Percentiles rank a stretch among this genome's conserved stretches.
Evolutionary conservation across 2,888 invertebrate genomes (phyloP).

Genomic region (Diabrotica balteata): DNA sequence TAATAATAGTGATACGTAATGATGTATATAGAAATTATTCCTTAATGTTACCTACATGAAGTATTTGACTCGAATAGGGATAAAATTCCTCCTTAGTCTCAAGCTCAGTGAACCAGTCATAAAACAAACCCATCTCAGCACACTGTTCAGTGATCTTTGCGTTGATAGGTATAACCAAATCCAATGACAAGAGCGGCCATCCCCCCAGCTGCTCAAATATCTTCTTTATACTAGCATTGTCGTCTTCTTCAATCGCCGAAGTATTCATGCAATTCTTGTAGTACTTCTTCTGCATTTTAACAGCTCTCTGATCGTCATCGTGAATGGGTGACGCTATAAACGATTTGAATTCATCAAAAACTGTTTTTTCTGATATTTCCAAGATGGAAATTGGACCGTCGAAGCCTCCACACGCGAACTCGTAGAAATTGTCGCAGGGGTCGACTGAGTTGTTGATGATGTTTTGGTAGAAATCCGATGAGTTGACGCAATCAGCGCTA

Average conservation of each 20-base stretch:
- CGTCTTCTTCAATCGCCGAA: slow-evolving; percentile 36
- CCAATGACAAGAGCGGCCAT: slow-evolving; percentile 43
- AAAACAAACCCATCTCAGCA: slow-evolving; percentile 34
- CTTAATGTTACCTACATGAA: slow-evolving; percentile 14
- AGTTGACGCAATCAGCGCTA: slow-evolving; percentile 74
- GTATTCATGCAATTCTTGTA: slow-evolving; percentile 38
- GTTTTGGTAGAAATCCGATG: slow-evolving; percentile 72
- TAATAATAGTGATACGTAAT: no score
- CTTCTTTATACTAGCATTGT: slow-evolving; percentile 33
- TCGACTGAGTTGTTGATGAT: slow-evolving; percentile 72
- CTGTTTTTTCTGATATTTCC: slow-evolving; percentile 29
- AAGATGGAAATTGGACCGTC: slow-evolving; percentile 27
- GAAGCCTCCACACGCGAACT: slow-evolving; percentile 70
- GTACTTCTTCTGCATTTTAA: slow-evolving; percentile 37
- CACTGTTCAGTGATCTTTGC: slow-evolving; percentile 31
- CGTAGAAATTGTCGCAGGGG: slow-evolving; percentile 80
- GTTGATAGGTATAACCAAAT: slow-evolving; percentile 44
- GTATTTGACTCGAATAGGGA: slow-evolving; percentile 19
- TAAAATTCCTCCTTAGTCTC: slow-evolving; percentile 8
- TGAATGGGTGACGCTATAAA: slow-evolving; percentile 35
- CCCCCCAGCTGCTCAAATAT: slow-evolving; percentile 40
- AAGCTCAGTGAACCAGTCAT: slow-evolving; percentile 38
- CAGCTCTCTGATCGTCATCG: slow-evolving; percentile 23
- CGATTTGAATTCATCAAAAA: slow-evolving; percentile 33
- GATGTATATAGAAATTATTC: no score